Base-by-base conservation (phyloP, 2,888 invertebrate genomes). In the Chymomyza caudatula region DNA sequence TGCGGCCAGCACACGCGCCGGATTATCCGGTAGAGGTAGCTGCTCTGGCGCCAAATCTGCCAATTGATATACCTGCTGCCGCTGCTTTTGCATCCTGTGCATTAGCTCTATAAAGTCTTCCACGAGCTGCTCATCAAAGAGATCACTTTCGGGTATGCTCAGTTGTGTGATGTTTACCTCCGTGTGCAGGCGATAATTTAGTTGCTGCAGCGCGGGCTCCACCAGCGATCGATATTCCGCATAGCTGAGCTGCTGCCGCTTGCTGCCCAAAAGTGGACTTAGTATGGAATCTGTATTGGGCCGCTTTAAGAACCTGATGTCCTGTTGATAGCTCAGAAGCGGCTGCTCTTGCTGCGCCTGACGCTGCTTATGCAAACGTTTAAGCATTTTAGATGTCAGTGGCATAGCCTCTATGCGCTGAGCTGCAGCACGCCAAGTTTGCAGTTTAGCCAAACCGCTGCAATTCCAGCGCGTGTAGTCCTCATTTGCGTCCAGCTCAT, bases 151-250 rank as follows among this genome's bases (percentile, higher is more conserved):
- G 8, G 89, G 88, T 57, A 89, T 85, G 56, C 82, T 86, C 3
- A 88, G 67, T 25, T 88, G 87, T 0, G 85, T 89, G 6, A 88
- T 85, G 23, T 85, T 85, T 2, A 89, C 73, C 65, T 89, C 88
- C 3, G 87, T 70, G 51, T 80, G 78, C 23, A 89, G 65, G 0
- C 87, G 85, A 2, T 78, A 78, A 4, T 62, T 72, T 1, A 89
- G 70, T 23, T 86, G 85, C 2, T 78, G 63, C 15, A 89, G 63
- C 20, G 87, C 76, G 13, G 81, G 83, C 13, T 64, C 63, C 0
- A 78, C 60, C 2, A 76, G 53, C 1, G 67, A 66, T 2, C 76
- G 71, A 43, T 80, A 84, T 13, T 86, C 81, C 1, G 71, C 75
- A 49, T 72, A 79, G 3, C 44, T 64, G 2, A 79, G 65, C 19